Base-by-base conservation (phyloP, 2,888 invertebrate species). In the Pilophorus perplexus region DNA sequence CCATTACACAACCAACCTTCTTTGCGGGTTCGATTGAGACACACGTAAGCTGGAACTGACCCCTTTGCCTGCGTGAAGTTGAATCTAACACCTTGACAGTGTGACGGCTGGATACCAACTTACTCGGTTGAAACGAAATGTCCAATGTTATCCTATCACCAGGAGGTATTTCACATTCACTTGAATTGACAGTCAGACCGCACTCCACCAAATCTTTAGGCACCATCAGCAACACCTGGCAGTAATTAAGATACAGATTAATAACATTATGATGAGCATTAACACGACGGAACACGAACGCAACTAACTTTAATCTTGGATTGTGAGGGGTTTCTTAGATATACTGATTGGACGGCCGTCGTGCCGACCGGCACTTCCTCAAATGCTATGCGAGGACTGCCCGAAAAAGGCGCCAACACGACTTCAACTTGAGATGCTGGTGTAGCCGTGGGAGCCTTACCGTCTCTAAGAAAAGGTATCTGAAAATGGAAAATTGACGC, bases 401-500 rank as follows among this genome's bases (percentile, higher is more conserved):
- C 20, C 4, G 55, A 55, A 55, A 55, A 55, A 20, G 55, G 55
- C 5, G 18, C 55, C 55, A 55, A 22, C 12, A 55, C 33, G n/a
- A 55, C 37, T 55, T 55, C 55, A 1, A 38, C 38, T n/a, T n/a
- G n/a, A n/a, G n/a, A n/a, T n/a, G n/a, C n/a, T n/a, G n/a, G n/a
- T n/a, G n/a, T n/a, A n/a, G n/a, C n/a, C n/a, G n/a, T n/a, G n/a
- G n/a, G n/a, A n/a, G n/a, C n/a, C n/a, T n/a, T n/a, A n/a, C n/a
- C n/a, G n/a, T n/a, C n/a, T n/a, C n/a, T n/a, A n/a, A n/a, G n/a
- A n/a, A n/a, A n/a, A n/a, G n/a, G n/a, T n/a, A n/a, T n/a, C n/a
- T n/a, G n/a, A n/a, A n/a, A n/a, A n/a, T n/a, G n/a, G n/a, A n/a
- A n/a, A n/a, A n/a, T n/a, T n/a, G n/a, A n/a, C n/a, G n/a, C n/a